These are phyloP conservation scores for Opisthograptis luteolata DNA, from an alignment of 2,888 invertebrate species.

Conservation along the genomic window DNA sequence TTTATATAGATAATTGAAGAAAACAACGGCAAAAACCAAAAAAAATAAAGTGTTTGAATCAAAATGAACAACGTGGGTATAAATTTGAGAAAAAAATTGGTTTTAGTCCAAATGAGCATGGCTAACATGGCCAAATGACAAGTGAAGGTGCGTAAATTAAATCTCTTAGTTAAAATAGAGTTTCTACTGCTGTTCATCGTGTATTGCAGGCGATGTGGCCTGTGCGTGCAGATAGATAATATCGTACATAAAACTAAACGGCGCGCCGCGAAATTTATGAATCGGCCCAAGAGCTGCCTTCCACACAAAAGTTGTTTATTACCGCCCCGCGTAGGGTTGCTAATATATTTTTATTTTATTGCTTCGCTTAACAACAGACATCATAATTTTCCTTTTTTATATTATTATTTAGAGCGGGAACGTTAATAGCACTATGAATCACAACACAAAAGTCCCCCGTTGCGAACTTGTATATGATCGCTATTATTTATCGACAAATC, in stretches of 20 bases:
- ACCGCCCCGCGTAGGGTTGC: conserved; percentile 69
- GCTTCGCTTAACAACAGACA: conserved; percentile 57
- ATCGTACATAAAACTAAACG: conserved; percentile 79
- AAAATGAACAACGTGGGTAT: no score
- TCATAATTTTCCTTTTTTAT: conserved; percentile 71
- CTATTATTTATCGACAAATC: conserved; percentile 60
- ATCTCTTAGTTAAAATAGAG: no score
- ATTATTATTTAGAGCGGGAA: conserved; percentile 66
- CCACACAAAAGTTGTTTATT: conserved; percentile 82
- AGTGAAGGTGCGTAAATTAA: no score
- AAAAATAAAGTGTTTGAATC: no score
- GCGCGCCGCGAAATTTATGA: conserved; percentile 80
- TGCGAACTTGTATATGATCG: conserved; percentile 66
- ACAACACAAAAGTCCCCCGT: conserved; percentile 66
- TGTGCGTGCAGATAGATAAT: conserved; percentile 75
- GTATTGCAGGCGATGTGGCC: conserved; percentile 29
- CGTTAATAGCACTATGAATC: conserved; percentile 70
- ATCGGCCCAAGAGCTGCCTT: conserved; percentile 77
- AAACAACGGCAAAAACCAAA: no score
- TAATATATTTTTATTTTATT: conserved; percentile 70
- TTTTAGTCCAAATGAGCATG: no score
- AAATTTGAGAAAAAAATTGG: no score
- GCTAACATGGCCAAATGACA: no score
- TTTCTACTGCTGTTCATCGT: conserved; percentile 12
- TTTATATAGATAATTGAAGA: no score